Base-by-base conservation (phyloP, 2,797 vertebrate species). In the Chanos chanos region DNA sequence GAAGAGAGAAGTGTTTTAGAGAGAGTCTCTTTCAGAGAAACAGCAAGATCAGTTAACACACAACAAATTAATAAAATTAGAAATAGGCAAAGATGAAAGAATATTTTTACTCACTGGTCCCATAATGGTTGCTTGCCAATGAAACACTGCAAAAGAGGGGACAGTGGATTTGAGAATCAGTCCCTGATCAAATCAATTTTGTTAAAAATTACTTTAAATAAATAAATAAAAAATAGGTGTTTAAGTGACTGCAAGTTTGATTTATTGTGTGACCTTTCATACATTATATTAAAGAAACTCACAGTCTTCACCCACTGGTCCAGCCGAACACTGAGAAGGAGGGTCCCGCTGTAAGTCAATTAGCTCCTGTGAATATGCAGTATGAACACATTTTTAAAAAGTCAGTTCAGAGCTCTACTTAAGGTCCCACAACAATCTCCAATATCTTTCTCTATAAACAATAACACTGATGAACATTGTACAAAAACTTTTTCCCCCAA, bases 41-140 rank as follows among this genome's bases (percentile, higher is more conserved):
- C 10, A 37, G 34, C 8, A 37, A 37, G 3, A 5, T n/a, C 28
- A 43, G 7, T 4, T 4, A 57, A 21, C 3, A 13, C 27, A 48
- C 15, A 16, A 21, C 7, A 22, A 15, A 43, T 40, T 41, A 1
- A 43, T 7, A 9, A 3, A 56, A 27, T 8, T 3, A n/a, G 22
- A 13, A 50, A 21, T 1, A 7, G 41, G 7, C 28, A 25, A 9
- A 22, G 34, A 64, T 33, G 19, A 7, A 31, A 16, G 0, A 24
- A 7, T 8, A 10, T 5, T 2, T 36, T 7, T 61, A 50, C 88
- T 88, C 79, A 90, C 89, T 73, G 89, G 89, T 79, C 89, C 89
- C 50, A 81, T 85, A 76, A 90, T 90, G 58, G 83, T 87, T 10
- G 88, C 88, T 70, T 90, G 86, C 88, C 88, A 90, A 70, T 87